Evolutionary conservation across 2,113 vertebrate species (phyloP).

Genomic region (Rhipidura dahli): DNA sequence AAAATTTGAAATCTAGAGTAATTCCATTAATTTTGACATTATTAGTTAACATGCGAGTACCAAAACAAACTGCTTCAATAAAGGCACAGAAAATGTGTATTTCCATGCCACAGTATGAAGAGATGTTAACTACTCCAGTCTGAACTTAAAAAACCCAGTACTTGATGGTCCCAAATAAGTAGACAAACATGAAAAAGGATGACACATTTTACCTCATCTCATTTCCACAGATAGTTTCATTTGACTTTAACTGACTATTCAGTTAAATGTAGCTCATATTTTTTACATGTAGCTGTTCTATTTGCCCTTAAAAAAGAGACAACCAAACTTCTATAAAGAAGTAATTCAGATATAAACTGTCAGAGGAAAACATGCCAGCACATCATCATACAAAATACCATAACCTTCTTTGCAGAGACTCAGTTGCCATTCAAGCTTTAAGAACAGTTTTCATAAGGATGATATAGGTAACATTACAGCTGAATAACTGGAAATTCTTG

Average conservation of each 20-base stretch:
- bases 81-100: background rate
- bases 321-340: background rate
- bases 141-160: background rate
- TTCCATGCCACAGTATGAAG: background rate
- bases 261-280: background rate
- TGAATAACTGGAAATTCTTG: background rate
- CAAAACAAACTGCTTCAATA: background rate
- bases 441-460: background rate
- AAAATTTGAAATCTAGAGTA: background rate
- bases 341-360: background rate
- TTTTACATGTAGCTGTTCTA: too few species aligned
- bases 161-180: background rate
- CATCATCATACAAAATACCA: background rate
- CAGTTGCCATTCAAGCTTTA: background rate
- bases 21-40: background rate
- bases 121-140: background rate
- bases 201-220: background rate
- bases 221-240: background rate
- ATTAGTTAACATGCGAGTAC: background rate
- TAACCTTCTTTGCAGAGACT: background rate
- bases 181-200: background rate
- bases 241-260: background rate
- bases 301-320: background rate
- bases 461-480: background rate
- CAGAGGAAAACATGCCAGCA: background rate